These are phyloP conservation scores for Stenodera caucasica DNA, from an alignment of 2,888 invertebrate species.

Conservation along the genomic window DNA sequence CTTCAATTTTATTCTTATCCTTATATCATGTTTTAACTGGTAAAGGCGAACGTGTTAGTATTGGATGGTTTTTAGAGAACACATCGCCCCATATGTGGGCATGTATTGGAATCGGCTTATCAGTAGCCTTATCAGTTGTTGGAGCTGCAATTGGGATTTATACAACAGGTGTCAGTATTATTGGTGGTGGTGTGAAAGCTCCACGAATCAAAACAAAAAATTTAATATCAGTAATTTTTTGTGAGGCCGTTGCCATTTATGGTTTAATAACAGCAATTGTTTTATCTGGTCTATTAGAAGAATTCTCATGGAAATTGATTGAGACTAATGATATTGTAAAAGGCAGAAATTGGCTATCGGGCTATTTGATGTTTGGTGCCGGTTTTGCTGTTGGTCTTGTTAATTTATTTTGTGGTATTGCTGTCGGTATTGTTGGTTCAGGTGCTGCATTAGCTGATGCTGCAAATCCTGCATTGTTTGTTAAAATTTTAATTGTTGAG, in stretches of 20 bases:
- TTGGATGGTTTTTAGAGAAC: conserved; percentile 88
- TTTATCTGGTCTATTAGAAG: conserved; percentile 73
- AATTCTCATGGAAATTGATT: conserved; percentile 58
- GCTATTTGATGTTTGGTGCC: conserved; percentile 95
- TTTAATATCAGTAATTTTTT: conserved; percentile 98
- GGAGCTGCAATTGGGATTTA: conserved; percentile 96
- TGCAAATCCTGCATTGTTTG: conserved; percentile 93
- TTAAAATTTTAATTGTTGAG: conserved; percentile 97
- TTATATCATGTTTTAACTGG: conserved; percentile 77
- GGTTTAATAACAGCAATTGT: conserved; percentile 99
- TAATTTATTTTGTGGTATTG: conserved; percentile 93
- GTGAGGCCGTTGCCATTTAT: conserved; percentile 99
- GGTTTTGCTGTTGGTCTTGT: conserved; percentile 94
- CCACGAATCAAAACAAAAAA: conserved; percentile 99
- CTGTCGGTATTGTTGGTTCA: conserved; percentile 98
- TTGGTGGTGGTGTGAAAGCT: conserved; percentile 97
- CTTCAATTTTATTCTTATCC: conserved; percentile 54
- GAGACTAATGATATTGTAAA: conserved; percentile 54
- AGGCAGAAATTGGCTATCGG: conserved; percentile 76
- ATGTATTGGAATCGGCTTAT: conserved; percentile 86
- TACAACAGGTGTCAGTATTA: conserved; percentile 93
- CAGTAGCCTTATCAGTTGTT: conserved; percentile 93
- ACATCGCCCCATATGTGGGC: conserved; percentile 98
- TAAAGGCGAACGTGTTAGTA: conserved; percentile 81
- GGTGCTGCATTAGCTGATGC: conserved; percentile 98